These are phyloP conservation scores for Cryptomyrus ogoouensis DNA, from an alignment of 2,113 vertebrate species.

Conservation along the genomic window DNA sequence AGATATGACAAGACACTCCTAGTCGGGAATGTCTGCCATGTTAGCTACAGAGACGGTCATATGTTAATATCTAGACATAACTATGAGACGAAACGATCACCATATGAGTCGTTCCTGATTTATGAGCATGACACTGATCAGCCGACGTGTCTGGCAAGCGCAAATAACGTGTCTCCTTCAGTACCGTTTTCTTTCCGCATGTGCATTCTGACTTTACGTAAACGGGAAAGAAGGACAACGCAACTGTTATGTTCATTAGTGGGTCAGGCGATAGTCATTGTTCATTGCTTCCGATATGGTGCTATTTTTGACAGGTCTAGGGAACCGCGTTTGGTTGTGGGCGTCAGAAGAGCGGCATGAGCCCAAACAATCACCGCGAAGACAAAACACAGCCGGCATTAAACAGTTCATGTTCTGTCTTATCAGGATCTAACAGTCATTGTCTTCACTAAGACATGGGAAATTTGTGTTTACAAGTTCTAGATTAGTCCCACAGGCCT, in stretches of 20 bases:
- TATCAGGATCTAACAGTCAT: slow-evolving; percentile 12
- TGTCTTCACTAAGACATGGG: slow-evolving; percentile 2
- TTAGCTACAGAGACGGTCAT: slow-evolving; percentile 21
- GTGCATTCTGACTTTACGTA: background rate
- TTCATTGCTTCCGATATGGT: slow-evolving; percentile 63
- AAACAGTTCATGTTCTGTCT: slow-evolving; percentile 8
- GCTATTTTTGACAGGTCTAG: slow-evolving; percentile 55
- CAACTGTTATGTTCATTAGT: slow-evolving; percentile 63
- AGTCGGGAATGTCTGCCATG: slow-evolving; percentile 44
- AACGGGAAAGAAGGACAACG: slow-evolving; percentile 15
- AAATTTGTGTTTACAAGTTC: background rate
- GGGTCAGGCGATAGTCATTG: slow-evolving; percentile 68
- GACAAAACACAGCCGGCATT: slow-evolving; percentile 19
- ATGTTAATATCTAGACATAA: background rate
- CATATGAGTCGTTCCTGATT: background rate
- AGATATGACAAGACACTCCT: background rate
- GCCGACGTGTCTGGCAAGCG: background rate
- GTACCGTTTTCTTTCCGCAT: slow-evolving; percentile 31
- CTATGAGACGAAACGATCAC: background rate
- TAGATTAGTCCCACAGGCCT: slow-evolving; percentile 5
- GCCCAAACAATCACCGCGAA: slow-evolving; percentile 34
- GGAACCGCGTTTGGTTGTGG: slow-evolving; percentile 45
- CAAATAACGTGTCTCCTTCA: slow-evolving; percentile 13
- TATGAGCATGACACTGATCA: background rate
- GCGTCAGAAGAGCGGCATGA: slow-evolving; percentile 44